phyloP scores from a whole-genome alignment of 2,113 vertebrate genomes.

The Bubo bubo region DNA sequence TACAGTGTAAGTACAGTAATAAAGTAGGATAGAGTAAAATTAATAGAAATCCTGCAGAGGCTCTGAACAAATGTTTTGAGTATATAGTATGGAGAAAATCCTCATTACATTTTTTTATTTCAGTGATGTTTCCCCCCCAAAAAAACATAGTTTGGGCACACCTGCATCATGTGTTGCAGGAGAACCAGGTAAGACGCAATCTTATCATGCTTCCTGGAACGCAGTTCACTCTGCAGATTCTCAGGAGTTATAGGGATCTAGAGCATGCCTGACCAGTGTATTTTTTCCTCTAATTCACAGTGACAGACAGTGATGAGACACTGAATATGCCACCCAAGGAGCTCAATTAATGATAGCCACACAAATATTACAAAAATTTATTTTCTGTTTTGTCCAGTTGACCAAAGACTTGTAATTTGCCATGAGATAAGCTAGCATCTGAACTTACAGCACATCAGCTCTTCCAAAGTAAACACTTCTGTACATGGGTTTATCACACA shows the following conservation, averaged over 20 bases:
- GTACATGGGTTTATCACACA: not conserved
- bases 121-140: not conserved
- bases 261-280: not conserved
- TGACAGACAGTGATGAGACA: not conserved
- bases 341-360: not conserved
- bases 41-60: not conserved
- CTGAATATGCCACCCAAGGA: not conserved
- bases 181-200: not conserved
- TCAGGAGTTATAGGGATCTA: not conserved
- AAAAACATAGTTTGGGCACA: not conserved
- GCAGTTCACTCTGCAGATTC: not conserved
- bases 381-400: not conserved
- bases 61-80: not conserved
- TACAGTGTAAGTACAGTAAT: not conserved
- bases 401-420: not conserved
- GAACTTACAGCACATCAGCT: not conserved
- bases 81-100: not conserved
- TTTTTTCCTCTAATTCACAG: not conserved
- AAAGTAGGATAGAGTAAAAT: not conserved
- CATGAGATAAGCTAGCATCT: not conserved
- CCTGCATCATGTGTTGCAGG: not conserved
- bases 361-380: not conserved
- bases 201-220: not conserved
- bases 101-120: not conserved
- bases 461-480: not conserved